Base-by-base conservation (phyloP, 1,140 invertebrate genomes). In the Manduca sexta region DNA sequence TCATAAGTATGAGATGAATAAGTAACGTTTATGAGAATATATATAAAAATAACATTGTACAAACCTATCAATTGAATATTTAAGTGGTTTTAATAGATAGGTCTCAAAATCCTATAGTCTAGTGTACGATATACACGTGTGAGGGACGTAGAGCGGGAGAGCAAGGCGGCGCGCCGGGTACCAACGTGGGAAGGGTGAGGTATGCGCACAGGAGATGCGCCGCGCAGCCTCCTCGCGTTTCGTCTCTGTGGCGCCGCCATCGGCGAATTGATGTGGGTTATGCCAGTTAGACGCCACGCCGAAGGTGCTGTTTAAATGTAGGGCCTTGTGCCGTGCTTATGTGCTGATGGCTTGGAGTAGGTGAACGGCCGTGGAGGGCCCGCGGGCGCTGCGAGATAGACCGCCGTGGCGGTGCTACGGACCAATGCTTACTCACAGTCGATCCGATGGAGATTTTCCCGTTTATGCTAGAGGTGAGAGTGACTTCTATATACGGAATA, bases 391-490 rank as follows among this genome's bases (percentile, higher is more conserved):
- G 65, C 80, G 77, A 55, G 73, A 80, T 57, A 63, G 67, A 44
- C 74, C 77, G 69, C 85, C 84, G 56, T 86, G 84, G 58, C 88
- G 88, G 70, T 89, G 87, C 66, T 88, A 88, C 74, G 87, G 87
- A 61, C 87, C 88, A 52, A 93, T 93, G 92, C 87, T 93, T 64
- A 93, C 92, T 41, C 92, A 93, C 82, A 93, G 92, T 74, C 91
- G 92, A 83, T 93, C 92, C 71, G 92, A 93, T 70, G 92, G 92
- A 67, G 92, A 93, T 83, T 93, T 93, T 84, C 92, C 92, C 60
- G 90, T 93, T 76, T 93, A 93, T 77, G 87, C 82, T 44, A 78
- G 81, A 86, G 84, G 84, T 86, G 70, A 84, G 78, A 46, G 47
- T 52, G 10, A 12, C 10, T 42, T 29, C n/a, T 29, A 26, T 42